Conservation (phyloP, 2,113 vertebrate genomes). For the Bubo scandiacus region DNA sequence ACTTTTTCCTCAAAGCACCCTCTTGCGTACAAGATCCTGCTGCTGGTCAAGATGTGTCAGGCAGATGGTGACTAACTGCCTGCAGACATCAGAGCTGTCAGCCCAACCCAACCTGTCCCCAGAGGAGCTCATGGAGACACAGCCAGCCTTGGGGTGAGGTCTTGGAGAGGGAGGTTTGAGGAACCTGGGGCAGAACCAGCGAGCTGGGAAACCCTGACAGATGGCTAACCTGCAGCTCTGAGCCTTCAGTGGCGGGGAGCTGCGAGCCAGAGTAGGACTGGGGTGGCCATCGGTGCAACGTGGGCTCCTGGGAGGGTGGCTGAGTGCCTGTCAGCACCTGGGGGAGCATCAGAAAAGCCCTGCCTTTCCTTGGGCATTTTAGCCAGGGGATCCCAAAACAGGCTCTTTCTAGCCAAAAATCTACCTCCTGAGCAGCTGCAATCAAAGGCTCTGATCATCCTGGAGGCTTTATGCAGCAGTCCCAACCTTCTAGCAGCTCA, state of each 20-base stretch:
- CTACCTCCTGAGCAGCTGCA: not conserved
- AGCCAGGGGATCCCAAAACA: not conserved
- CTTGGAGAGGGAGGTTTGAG: not conserved
- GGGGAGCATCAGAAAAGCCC: too few species aligned
- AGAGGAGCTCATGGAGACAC: accelerated
- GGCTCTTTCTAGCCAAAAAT: not conserved
- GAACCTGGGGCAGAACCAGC: not conserved
- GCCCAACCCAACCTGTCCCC: not conserved
- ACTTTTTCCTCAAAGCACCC: not conserved
- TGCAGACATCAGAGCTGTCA: not conserved
- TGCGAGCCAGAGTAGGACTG: not conserved
- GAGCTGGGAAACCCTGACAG: not conserved
- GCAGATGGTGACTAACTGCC: not conserved
- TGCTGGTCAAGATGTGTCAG: not conserved
- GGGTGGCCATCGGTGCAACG: accelerated
- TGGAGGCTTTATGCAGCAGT: not conserved
- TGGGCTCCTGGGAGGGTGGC: not conserved
- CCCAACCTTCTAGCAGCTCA: not conserved
- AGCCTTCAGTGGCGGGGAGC: accelerated
- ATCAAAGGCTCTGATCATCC: not conserved
- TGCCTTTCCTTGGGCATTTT: not conserved
- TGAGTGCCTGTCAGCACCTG: too few species aligned
- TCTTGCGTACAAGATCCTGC: not conserved
- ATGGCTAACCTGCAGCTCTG: too few species aligned
- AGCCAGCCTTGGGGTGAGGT: not conserved